Conservation (phyloP, 2,797 vertebrate genomes). For the Myiothlypis chrysogaster region DNA sequence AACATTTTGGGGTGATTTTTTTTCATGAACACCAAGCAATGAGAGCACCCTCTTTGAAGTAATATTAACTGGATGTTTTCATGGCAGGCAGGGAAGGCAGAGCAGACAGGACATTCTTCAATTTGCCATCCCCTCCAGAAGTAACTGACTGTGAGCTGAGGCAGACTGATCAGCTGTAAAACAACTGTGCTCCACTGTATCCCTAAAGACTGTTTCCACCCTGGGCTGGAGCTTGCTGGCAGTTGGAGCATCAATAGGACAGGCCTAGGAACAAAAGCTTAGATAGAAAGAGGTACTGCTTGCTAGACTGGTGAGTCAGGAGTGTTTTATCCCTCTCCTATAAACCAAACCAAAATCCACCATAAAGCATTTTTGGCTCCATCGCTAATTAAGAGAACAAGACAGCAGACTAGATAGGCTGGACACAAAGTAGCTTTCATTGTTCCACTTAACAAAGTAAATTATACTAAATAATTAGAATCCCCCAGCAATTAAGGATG, state of each 20-base stretch:
- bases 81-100: neutral
- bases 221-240: neutral
- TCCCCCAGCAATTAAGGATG: neutral
- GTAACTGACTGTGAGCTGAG: neutral
- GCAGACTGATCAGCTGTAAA: neutral
- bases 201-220: neutral
- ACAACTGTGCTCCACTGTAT: neutral
- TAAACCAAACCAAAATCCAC: neutral
- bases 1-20: neutral
- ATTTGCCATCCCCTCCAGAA: neutral
- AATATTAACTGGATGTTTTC: neutral
- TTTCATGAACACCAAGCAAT: neutral
- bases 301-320: neutral
- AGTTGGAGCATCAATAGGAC: neutral
- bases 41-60: neutral
- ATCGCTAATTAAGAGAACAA: constrained; percentile 5
- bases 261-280: constrained; percentile 2
- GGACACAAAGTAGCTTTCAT: neutral
- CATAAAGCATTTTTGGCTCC: neutral
- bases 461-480: constrained; percentile 8
- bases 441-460: neutral
- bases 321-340: neutral
- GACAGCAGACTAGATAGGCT: neutral
- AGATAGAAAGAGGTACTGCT: neutral
- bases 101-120: neutral